Evolutionary conservation across 2,113 vertebrate genomes (phyloP).

Genomic region (Notiomystis cincta): DNA sequence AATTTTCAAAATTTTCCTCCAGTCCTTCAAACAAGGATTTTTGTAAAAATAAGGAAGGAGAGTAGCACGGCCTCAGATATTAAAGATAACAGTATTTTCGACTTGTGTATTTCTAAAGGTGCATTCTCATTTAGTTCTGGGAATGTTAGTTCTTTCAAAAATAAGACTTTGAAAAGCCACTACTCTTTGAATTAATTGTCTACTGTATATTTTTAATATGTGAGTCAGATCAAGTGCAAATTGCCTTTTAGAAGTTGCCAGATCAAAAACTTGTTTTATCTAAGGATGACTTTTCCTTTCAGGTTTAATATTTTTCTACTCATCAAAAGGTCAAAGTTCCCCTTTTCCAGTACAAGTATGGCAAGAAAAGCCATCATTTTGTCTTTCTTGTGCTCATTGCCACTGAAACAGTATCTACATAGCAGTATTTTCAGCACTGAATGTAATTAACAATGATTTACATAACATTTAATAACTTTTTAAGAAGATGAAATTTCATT

Average conservation of each 20-base stretch:
- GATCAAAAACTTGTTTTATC: conserved; percentile 42
- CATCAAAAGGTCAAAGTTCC: neutral
- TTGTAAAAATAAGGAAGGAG: neutral
- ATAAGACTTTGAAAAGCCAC: neutral
- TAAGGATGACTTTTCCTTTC: neutral
- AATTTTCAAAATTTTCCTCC: neutral
- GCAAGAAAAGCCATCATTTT: neutral
- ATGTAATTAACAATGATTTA: conserved; percentile 1
- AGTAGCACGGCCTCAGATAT: neutral
- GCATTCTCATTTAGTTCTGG: neutral
- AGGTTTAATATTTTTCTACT: neutral
- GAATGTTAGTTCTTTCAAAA: neutral
- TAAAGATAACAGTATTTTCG: neutral
- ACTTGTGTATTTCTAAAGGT: neutral
- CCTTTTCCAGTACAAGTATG: neutral
- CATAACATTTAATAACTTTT: neutral
- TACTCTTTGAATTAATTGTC: conserved; percentile 4
- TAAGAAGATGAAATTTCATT: neutral
- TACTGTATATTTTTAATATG: conserved; percentile 13
- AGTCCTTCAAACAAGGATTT: neutral
- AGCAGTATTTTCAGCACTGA: neutral
- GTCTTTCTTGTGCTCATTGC: neutral
- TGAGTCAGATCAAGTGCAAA: conserved; percentile 25
- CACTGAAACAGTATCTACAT: neutral
- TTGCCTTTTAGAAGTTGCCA: neutral